Base-by-base conservation (phyloP, 1,140 invertebrate species). In the Apis cerana region DNA sequence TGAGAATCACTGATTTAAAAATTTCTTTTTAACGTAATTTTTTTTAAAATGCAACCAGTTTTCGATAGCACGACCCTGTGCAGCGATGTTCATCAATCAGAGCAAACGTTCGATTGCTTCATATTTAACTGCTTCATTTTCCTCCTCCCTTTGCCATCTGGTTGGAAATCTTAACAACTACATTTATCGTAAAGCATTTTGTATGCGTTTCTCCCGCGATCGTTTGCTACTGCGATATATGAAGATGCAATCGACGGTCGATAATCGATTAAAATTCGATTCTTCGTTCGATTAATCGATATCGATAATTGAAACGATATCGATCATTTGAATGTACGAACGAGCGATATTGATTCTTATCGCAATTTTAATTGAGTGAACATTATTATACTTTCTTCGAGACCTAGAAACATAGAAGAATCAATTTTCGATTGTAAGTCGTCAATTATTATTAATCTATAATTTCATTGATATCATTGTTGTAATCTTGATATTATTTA, bases 121-220 rank as follows among this genome's bases (percentile, higher is more conserved):
- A 17, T 75, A 75, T 19, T 80, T 64, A 64, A 80, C 59, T 72
- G 78, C 27, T 71, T 33, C 68, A 83, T 54, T 50, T 81, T 43
- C 56, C 50, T 81, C 54, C 58, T 82, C 67, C 56, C 62, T 48
- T 86, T 70, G 59, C 59, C 70, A 85, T 78, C 88, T 87, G 87
- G 83, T 89, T 80, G 54, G 75, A 70, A 89, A 78, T 89, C 81
- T 89, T 89, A 89, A 87, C 23, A 68, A 79, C 79, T 89, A 88
- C 76, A 80, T 87, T 88, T 88, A 85, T 84, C 65, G 58, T 82
- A 82, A 87, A 89, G 86, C 86, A 86, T 88, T 79, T 79, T 85
- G 81, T 82, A 86, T 85, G 65, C 84, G 71, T 75, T 75, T 70
- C 56, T 54, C 61, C 82, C 75, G 59, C 75, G 72, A 87, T 87